Percentiles rank a stretch among this genome's conserved stretches.
Conservation (phyloP, 2,888 invertebrate genomes). For the Thereva unica region DNA sequence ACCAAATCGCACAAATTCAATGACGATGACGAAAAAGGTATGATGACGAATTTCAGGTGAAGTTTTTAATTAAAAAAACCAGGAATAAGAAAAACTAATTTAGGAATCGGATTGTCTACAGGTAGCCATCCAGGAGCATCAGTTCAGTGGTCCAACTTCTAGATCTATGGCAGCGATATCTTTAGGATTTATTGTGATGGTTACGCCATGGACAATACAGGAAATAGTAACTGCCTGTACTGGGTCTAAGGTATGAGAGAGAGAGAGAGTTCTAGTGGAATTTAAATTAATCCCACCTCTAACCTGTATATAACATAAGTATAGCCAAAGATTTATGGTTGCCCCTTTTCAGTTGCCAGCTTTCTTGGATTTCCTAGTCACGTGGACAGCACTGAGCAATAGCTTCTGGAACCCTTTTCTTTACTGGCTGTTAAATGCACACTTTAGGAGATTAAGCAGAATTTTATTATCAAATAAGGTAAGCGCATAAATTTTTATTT, state of each 20-base stretch:
- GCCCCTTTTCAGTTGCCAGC: constrained; percentile 67
- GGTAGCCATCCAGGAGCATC: constrained; percentile 55
- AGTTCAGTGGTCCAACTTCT: constrained; percentile 78
- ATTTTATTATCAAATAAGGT: constrained; percentile 77
- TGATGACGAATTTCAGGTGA: constrained; percentile 5
- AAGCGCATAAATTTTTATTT: constrained; percentile 49
- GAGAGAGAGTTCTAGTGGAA: constrained; percentile 19
- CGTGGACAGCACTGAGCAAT: constrained; percentile 85
- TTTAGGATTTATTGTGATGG: constrained; percentile 86
- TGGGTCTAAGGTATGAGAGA: constrained; percentile 69
- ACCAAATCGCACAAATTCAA: constrained; percentile 46
- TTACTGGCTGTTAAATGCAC: constrained; percentile 85
- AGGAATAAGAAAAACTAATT: constrained; percentile 12
- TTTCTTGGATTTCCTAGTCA: constrained; percentile 80
- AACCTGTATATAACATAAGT: constrained; percentile 7
- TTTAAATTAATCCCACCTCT: constrained; percentile 10
- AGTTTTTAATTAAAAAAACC: constrained; percentile 29
- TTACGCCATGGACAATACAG: constrained; percentile 88
- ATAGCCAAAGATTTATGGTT: constrained; percentile 8
- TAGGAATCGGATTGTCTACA: constrained; percentile 15
- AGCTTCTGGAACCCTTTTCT: constrained; percentile 91
- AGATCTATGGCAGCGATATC: constrained; percentile 92
- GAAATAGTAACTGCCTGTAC: constrained; percentile 90
- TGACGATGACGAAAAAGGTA: constrained; percentile 45
- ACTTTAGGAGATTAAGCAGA: constrained; percentile 79